Evolutionary conservation across 2,888 invertebrate species (phyloP), one percentile per base, ranked within the genome.

Genomic region (Anorthoa munda): DNA sequence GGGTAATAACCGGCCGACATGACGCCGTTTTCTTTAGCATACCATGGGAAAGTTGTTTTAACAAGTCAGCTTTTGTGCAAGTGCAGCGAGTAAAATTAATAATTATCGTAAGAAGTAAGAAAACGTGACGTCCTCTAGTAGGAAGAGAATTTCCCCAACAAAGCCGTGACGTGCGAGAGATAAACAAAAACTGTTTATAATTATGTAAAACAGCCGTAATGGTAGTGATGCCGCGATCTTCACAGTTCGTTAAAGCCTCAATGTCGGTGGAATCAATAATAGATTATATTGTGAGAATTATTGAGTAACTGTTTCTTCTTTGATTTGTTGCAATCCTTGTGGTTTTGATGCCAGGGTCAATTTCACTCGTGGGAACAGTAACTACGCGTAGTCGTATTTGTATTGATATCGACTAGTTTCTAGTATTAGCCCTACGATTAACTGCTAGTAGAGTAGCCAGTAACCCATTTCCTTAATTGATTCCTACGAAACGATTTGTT

Each of bases 211-310:
- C 77, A 77, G 82, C 76, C 82, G 77, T 76, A 79, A 86, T 86
- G 88, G 80, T 82, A 82, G 83, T 81, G 81, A 88, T 81, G 85
- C 86, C 82, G 82, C 82, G 87, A 90, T 92, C 92, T 94, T 94
- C 93, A 94, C 93, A 93, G 91, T 93, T 91, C 92, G 90, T 89
- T 92, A 90, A 82, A 82, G 71, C 64, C 85, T 91, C 92, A 93
- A 93, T 92, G 93, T 88, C 92, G 89, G 69, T 71, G 55, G 81
- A 72, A 84, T 87, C 75, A 74, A 85, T 79, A 74, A 85, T 79
- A 75, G 77, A 75, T 74, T 70, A 72, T 67, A 72, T 70, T 76
- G 59, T 61, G 15, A 64, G 63, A 63, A 69, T 64, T 26, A 72
- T 73, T 48, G 17, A 64, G 55, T 74, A 72, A 71, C 53, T 50